Evolutionary conservation across 1,140 invertebrate genomes (phyloP).

Genomic region (Tyrophagus putrescentiae): DNA sequence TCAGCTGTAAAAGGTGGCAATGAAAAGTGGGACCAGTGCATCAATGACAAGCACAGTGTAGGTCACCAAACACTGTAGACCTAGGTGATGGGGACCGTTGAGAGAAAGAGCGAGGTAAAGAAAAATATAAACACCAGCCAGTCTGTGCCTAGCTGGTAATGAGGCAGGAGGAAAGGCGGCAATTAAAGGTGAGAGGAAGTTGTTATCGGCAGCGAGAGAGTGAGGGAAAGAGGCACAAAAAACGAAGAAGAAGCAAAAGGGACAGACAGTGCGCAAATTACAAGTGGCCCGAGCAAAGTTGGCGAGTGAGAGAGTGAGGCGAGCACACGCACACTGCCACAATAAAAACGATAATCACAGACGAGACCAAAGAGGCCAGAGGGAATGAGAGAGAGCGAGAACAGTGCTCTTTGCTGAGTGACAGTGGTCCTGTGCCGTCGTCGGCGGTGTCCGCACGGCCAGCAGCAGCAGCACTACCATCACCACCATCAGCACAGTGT

Average conservation of each 20-base stretch:
- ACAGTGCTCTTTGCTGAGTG: too few species aligned
- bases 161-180: slow-evolving; percentile 12
- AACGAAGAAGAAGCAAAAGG: not conserved
- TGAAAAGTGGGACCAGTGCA: too few species aligned
- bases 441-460: too few species aligned
- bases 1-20: too few species aligned
- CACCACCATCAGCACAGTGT: too few species aligned
- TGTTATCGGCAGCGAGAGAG: slow-evolving; percentile 10
- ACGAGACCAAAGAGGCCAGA: not conserved
- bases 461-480: too few species aligned
- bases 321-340: not conserved
- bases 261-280: slow-evolving; percentile 10
- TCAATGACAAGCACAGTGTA: not conserved
- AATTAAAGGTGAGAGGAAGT: slow-evolving; percentile 14
- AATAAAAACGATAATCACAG: slow-evolving; percentile 10
- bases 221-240: not conserved
- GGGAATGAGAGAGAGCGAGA: too few species aligned
- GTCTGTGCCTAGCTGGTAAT: not conserved
- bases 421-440: too few species aligned
- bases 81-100: slow-evolving; percentile 12
- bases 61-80: not conserved
- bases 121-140: not conserved
- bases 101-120: slow-evolving; percentile 14
- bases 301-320: not conserved
- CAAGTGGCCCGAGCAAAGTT: slow-evolving; percentile 1